Percentiles rank a stretch among this genome's conserved stretches.
These are phyloP conservation scores for Leptinotarsa undecemlineata DNA, from an alignment of 1,140 invertebrate genomes.

Conservation along the genomic window DNA sequence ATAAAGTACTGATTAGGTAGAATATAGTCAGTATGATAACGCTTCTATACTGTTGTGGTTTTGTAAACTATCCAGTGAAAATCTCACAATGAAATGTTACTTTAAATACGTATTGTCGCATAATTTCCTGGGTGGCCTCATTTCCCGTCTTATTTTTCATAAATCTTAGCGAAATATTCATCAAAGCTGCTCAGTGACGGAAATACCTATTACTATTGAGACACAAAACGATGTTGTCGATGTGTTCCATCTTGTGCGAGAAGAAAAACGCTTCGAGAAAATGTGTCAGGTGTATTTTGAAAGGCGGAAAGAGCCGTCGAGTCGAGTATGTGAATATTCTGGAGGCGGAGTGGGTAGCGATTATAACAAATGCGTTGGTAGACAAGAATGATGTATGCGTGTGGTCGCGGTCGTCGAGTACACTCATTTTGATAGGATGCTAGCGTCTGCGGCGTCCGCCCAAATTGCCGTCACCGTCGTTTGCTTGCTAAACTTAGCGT, in stretches of 20 bases:
- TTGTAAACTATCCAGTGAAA: too few relatives aligned
- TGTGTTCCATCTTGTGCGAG: not conserved
- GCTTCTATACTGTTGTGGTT: too few relatives aligned
- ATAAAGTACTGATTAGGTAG: too few relatives aligned
- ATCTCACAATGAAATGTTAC: too few relatives aligned
- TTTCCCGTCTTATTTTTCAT: too few relatives aligned
- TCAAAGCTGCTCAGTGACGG: not conserved
- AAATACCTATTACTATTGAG: constrained; percentile 9
- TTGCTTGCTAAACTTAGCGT: constrained; percentile 25
- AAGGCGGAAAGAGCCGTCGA: constrained; percentile 17
- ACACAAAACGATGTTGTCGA: not conserved
- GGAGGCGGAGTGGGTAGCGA: constrained; percentile 6
- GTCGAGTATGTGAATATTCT: constrained; percentile 15
- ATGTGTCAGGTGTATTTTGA: not conserved
- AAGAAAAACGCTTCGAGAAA: not conserved
- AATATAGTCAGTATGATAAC: too few relatives aligned
- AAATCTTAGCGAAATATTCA: too few relatives aligned
- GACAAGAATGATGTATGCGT: constrained; percentile 24
- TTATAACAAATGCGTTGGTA: constrained; percentile 17
- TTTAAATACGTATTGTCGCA: too few relatives aligned
- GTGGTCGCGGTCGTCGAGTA: constrained; percentile 16
- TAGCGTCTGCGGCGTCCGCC: constrained; percentile 14
- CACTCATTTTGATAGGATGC: constrained; percentile 15
- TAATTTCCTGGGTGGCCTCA: too few relatives aligned
- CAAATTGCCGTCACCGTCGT: constrained; percentile 16